A percentile compares a stretch with the other conserved stretches of the same genome.
phyloP scores from a whole-genome alignment of 2,888 invertebrate genomes.

The Cantharis nigra region DNA sequence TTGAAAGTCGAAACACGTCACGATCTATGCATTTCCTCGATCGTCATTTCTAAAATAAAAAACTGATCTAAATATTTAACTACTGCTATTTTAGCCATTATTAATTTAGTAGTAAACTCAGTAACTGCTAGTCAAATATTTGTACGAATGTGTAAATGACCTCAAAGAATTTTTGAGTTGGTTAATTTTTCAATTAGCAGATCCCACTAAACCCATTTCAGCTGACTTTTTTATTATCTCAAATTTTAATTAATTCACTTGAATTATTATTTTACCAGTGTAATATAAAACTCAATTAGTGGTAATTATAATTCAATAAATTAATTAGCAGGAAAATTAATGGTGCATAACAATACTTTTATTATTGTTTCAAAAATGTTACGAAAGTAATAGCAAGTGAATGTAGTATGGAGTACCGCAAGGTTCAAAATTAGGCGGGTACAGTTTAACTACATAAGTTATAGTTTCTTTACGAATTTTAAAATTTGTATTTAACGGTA shows the following conservation, averaged over 20 bases:
- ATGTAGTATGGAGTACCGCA: background rate
- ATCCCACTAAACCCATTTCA: background rate
- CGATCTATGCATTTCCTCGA: background rate
- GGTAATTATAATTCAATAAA: background rate
- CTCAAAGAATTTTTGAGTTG: background rate
- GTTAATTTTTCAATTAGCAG: background rate
- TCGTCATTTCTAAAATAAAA: background rate
- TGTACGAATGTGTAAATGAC: background rate
- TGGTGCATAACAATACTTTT: background rate
- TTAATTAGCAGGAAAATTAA: background rate
- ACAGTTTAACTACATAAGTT: background rate
- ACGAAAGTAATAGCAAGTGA: background rate
- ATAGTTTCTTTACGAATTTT: background rate
- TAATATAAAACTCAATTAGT: background rate
- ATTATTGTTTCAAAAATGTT: background rate
- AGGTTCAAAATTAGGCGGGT: background rate
- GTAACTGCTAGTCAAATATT: constrained; percentile 1
- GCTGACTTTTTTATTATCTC: background rate
- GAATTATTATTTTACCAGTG: background rate
- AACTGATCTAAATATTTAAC: background rate
- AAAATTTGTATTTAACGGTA: background rate
- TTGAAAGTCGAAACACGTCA: background rate
- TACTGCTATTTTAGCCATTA: background rate
- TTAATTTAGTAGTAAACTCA: background rate
- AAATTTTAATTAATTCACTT: background rate